Base-by-base conservation (phyloP, 2,113 vertebrate genomes). In the Aldabrachelys gigantea region DNA sequence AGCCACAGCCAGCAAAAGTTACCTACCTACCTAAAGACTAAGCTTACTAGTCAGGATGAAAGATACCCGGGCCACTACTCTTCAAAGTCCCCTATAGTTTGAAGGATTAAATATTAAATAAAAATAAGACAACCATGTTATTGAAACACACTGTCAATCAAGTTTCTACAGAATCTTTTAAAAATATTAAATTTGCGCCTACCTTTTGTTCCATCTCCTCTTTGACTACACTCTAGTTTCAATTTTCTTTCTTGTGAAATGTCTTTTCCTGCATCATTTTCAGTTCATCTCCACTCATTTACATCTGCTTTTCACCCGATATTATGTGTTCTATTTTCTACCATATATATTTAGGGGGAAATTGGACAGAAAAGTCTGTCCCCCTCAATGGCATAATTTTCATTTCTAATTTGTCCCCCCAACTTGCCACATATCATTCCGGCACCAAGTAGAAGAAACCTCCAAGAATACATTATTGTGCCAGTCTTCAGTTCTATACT, bases 41-140 rank as follows among this genome's bases (percentile, higher is more conserved):
- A 91, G 35, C 16, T 91, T 54, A 87, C 47, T 80, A 92, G 85
- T 6, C 54, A 89, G 89, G 13, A 3, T 80, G 87, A 50, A 53
- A 89, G 52, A 0, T 41, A 38, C 22, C 10, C 12, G 5, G 21
- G 38, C 35, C 35, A 10, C n/a, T n/a, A 38, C 65, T 21, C 8
- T 16, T 69, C 13, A 8, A 38, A 69, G 35, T n/a, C n/a, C 17
- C 35, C 35, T 22, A 8, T n/a, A 69, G 35, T 69, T 21, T 69
- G 65, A 69, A 69, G 65, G 35, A 69, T 69, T 69, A 69, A 14
- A 35, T 65, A 65, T 65, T 35, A n/a, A 21, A 38, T 38, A n/a
- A 69, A 69, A 69, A n/a, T 38, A 69, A 38, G 65, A 69, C 17
- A 69, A n/a, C 35, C 21, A n/a, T 38, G 35, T 38, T 69, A 21